phyloP scores from a whole-genome alignment of 2,797 vertebrate genomes.

The Siniperca undulata region DNA sequence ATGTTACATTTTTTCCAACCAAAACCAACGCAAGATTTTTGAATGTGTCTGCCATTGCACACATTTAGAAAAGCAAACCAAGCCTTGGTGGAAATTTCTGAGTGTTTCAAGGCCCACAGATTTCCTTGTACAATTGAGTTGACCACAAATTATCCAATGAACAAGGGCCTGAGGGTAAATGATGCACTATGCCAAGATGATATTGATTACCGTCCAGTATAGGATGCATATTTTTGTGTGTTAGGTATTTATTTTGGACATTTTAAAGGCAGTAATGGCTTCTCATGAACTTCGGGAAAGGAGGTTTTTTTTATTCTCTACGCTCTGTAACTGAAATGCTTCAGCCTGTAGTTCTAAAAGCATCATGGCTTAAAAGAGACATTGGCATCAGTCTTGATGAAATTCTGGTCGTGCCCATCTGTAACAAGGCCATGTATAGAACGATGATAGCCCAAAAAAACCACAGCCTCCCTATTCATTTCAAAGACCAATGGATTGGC shows the following conservation, averaged over 20 bases:
- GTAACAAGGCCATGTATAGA: not conserved
- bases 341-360: not conserved
- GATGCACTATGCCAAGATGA: slow-evolving; percentile 8
- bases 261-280: not conserved
- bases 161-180: slow-evolving; percentile 33
- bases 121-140: slow-evolving; percentile 43
- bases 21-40: slow-evolving; percentile 37
- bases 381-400: not conserved
- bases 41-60: slow-evolving; percentile 13
- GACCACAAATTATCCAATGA: slow-evolving; percentile 61
- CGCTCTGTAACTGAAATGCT: not conserved
- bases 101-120: slow-evolving; percentile 37
- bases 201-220: slow-evolving; percentile 2
- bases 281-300: not conserved
- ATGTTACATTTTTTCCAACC: slow-evolving; percentile 38
- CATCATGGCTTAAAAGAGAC: not conserved
- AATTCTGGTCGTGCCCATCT: not conserved
- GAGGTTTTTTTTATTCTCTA: not conserved
- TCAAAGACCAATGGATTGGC: not conserved
- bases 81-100: slow-evolving; percentile 56
- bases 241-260: slow-evolving; percentile 5
- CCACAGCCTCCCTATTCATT: not conserved
- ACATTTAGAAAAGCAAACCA: slow-evolving; percentile 35
- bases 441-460: not conserved
- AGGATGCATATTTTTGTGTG: not conserved